Conservation (phyloP, 2,888 invertebrate genomes). For the Rotaria macrura region DNA sequence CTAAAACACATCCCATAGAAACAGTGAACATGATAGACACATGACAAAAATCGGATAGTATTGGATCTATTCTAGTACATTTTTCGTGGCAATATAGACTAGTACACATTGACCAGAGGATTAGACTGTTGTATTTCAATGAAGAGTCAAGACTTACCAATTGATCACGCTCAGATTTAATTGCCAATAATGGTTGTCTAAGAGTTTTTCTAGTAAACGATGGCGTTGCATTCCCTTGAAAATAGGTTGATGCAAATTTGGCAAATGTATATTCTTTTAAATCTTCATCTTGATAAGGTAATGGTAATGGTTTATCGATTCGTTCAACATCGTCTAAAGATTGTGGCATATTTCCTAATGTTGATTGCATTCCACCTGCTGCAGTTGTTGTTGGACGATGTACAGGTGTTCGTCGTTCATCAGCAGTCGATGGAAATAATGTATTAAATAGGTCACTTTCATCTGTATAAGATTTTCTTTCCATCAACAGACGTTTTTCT, state of each 20-base stretch:
- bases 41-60: no score
- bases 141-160: constrained; percentile 57
- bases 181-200: constrained; percentile 77
- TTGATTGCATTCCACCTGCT: constrained; percentile 10
- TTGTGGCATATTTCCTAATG: constrained; percentile 25
- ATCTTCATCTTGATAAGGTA: constrained; percentile 65
- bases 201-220: constrained; percentile 85
- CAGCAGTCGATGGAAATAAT: constrained; percentile 23
- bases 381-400: not conserved
- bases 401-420: not conserved
- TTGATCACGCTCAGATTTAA: constrained; percentile 87
- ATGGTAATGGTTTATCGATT: constrained; percentile 36
- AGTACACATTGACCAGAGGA: no score
- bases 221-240: constrained; percentile 80
- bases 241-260: constrained; percentile 96
- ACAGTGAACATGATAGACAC: no score
- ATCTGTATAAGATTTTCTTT: not conserved
- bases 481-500: constrained; percentile 21
- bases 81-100: no score
- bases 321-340: not conserved
- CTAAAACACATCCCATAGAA: no score
- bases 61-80: no score
- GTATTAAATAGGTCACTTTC: constrained; percentile 30
- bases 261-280: constrained; percentile 91
- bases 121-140: no score